A percentile compares a stretch with the other conserved stretches of the same genome.
Conservation (phyloP, 2,888 invertebrate genomes). For the Zonitis immaculata region DNA sequence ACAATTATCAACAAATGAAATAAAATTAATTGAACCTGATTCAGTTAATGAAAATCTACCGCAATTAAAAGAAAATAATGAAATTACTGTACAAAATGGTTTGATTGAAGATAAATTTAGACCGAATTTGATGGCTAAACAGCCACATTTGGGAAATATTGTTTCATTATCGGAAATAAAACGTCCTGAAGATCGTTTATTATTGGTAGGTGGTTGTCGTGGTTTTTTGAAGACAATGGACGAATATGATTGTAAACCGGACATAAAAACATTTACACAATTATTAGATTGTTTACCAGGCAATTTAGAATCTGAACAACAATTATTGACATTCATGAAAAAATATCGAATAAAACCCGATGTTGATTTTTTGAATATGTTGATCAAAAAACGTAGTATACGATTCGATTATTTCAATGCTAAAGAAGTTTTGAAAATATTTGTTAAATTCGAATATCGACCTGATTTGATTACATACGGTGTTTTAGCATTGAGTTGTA, state of each 20-base stretch:
- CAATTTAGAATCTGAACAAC: conserved; percentile 62
- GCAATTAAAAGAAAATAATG: not conserved
- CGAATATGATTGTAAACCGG: conserved; percentile 60
- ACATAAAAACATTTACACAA: conserved; percentile 74
- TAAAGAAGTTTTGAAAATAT: conserved; percentile 56
- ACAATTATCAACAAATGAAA: not conserved
- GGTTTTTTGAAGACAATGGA: conserved; percentile 76
- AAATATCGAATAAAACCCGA: conserved; percentile 61
- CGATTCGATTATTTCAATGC: conserved; percentile 66
- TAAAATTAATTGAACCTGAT: not conserved
- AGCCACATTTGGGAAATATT: conserved; percentile 59
- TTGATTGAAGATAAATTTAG: conserved; percentile 29
- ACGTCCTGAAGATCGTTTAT: conserved; percentile 62
- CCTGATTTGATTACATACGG: conserved; percentile 84
- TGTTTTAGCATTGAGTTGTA: conserved; percentile 75
- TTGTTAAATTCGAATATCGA: conserved; percentile 53
- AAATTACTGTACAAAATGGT: not conserved
- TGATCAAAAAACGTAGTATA: conserved; percentile 75
- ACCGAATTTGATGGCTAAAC: conserved; percentile 63
- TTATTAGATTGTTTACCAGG: conserved; percentile 69
- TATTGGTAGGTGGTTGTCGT: conserved; percentile 72
- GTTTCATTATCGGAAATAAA: conserved; percentile 56
- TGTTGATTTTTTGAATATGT: conserved; percentile 78
- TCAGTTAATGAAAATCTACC: not conserved
- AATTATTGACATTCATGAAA: conserved; percentile 60